Conservation (phyloP, 2,888 invertebrate genomes). For the Spodoptera picta region DNA sequence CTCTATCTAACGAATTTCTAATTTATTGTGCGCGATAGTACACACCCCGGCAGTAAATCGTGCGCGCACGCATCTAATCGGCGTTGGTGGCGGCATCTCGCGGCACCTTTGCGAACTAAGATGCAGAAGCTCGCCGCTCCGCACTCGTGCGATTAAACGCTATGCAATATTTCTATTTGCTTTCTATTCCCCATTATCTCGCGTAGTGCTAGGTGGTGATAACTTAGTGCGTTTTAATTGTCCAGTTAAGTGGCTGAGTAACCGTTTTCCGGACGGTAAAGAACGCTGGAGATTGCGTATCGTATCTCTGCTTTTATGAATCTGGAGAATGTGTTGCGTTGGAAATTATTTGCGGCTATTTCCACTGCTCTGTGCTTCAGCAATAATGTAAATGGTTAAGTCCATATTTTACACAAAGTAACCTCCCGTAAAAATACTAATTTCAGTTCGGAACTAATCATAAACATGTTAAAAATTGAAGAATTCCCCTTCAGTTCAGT, state of each 20-base stretch:
- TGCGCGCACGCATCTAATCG: conserved; percentile 84
- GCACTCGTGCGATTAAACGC: conserved; percentile 56
- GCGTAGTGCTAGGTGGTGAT: conserved; percentile 71
- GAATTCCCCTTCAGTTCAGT: too few relatives aligned
- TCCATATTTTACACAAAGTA: too few relatives aligned
- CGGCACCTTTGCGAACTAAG: conserved; percentile 84
- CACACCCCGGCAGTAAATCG: conserved; percentile 81
- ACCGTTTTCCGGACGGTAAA: conserved; percentile 47
- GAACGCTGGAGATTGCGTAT: conserved; percentile 47
- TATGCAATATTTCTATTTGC: conserved; percentile 79
- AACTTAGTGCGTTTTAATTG: conserved; percentile 62
- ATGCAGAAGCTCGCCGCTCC: conserved; percentile 78
- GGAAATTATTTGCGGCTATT: conserved; percentile 4
- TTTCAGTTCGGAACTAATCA: too few relatives aligned
- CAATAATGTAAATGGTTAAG: background rate
- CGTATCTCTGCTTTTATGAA: conserved; percentile 38
- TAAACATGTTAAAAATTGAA: too few relatives aligned
- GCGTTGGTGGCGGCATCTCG: conserved; percentile 78
- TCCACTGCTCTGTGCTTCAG: background rate
- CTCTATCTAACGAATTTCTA: conserved; percentile 88
- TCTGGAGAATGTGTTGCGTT: conserved; percentile 18
- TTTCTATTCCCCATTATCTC: conserved; percentile 64
- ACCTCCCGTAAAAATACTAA: too few relatives aligned
- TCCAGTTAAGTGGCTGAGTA: conserved; percentile 55
- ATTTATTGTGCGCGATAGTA: conserved; percentile 85